phyloP scores from a whole-genome alignment of 1,140 invertebrate species.

The Drosophila funebris region DNA sequence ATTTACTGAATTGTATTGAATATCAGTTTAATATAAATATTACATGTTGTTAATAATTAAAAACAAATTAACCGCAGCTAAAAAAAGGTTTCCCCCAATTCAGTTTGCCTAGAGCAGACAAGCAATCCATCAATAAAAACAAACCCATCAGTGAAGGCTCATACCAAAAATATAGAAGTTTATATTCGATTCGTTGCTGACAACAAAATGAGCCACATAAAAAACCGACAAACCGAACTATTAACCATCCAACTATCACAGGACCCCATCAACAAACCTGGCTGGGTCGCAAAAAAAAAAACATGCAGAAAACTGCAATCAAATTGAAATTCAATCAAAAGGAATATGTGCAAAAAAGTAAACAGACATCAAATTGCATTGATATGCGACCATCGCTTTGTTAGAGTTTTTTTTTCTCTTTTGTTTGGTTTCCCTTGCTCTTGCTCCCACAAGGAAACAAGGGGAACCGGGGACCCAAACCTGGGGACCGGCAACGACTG shows the following conservation, averaged over 20 bases:
- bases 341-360: conserved; percentile 55
- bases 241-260: conserved; percentile 39
- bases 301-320: conserved; percentile 57
- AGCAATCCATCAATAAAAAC: conserved; percentile 12
- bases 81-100: conserved; percentile 7
- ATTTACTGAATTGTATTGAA: background rate
- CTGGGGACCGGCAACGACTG: conserved; percentile 15
- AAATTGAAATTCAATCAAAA: conserved; percentile 75
- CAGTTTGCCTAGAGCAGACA: background rate
- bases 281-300: background rate
- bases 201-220: conserved; percentile 50
- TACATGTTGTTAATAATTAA: conserved; percentile 12
- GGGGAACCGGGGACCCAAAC: conserved; percentile 3
- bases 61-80: conserved; percentile 10
- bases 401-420: conserved; percentile 63
- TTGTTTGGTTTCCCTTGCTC: conserved; percentile 54
- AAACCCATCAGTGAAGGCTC: background rate
- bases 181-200: conserved; percentile 19
- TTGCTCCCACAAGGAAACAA: background rate
- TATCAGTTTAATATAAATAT: conserved; percentile 11
- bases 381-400: conserved; percentile 62
- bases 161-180: background rate
- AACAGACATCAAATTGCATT: conserved; percentile 68
- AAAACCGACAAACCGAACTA: conserved; percentile 43
- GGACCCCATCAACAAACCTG: conserved; percentile 5